Evolutionary conservation across 1,140 invertebrate species (phyloP).

Genomic region (Macrocentrus cingulum): DNA sequence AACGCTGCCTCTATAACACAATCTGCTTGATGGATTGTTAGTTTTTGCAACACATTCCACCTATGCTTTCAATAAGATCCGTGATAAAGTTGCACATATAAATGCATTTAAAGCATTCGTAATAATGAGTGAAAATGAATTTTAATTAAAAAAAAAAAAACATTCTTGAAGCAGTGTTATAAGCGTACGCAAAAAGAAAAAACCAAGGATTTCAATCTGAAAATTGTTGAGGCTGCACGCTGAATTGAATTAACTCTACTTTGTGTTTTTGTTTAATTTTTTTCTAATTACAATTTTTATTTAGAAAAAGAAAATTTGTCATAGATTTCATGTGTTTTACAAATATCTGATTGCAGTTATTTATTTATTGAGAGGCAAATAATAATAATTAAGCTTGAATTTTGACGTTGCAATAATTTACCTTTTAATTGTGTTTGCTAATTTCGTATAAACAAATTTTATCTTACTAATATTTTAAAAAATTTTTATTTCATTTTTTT

Average conservation of each 20-base stretch:
- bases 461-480: no score
- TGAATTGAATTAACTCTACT: slow-evolving; percentile 15
- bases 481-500: no score
- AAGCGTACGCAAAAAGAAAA: not conserved
- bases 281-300: no score
- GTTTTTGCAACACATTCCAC: slow-evolving; percentile 15
- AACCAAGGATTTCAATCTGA: not conserved
- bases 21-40: slow-evolving; percentile 10
- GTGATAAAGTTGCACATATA: slow-evolving; percentile 9
- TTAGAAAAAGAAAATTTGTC: no score
- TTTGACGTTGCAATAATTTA: no score
- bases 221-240: not conserved
- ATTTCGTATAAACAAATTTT: no score
- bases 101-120: not conserved
- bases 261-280: slow-evolving; percentile 5
- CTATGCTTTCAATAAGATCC: slow-evolving; percentile 14
- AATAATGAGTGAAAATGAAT: not conserved
- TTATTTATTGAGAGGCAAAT: no score
- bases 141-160: not conserved
- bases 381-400: no score
- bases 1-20: slow-evolving; percentile 14
- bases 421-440: no score
- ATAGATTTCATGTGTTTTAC: no score
- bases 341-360: no score
- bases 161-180: not conserved